Evolutionary conservation across 2,888 invertebrate genomes (phyloP).

Genomic region (Leptopterna dolabrata): DNA sequence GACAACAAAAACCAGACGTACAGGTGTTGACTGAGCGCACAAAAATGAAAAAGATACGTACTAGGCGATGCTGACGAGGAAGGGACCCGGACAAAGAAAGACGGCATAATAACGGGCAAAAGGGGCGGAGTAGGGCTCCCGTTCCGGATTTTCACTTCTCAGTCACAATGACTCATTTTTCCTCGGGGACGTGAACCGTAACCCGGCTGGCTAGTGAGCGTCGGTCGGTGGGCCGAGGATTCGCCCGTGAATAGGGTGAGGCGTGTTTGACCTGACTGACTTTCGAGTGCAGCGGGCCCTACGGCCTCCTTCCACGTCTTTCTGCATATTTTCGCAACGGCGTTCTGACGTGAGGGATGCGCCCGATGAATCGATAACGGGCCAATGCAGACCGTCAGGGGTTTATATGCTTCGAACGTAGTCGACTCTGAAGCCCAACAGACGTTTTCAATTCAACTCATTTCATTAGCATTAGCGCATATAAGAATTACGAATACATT

Average conservation of each 20-base stretch:
- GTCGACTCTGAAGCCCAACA: too few relatives aligned
- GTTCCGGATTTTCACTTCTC: conserved; percentile 51
- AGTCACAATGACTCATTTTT: conserved; percentile 48
- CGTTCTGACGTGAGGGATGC: not conserved
- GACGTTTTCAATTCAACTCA: too few relatives aligned
- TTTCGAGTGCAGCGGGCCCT: not conserved
- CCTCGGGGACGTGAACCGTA: conserved; percentile 42
- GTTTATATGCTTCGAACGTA: too few relatives aligned
- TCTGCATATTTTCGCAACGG: not conserved
- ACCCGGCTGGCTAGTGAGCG: not conserved
- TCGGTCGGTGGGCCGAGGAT: not conserved
- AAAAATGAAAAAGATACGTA: not conserved
- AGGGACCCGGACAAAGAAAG: not conserved
- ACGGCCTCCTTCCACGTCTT: not conserved
- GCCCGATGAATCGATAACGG: not conserved
- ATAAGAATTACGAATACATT: too few relatives aligned
- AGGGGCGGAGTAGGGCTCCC: not conserved
- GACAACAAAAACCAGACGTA: too few relatives aligned
- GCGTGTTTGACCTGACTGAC: not conserved
- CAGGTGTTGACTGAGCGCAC: not conserved
- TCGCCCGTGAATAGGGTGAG: not conserved
- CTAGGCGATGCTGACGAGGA: not conserved
- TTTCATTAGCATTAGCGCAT: too few relatives aligned
- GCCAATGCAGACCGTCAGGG: not conserved
- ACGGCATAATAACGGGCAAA: conserved; percentile 29